Conservation (phyloP, 1,140 invertebrate genomes). For the Argopecten irradians region DNA sequence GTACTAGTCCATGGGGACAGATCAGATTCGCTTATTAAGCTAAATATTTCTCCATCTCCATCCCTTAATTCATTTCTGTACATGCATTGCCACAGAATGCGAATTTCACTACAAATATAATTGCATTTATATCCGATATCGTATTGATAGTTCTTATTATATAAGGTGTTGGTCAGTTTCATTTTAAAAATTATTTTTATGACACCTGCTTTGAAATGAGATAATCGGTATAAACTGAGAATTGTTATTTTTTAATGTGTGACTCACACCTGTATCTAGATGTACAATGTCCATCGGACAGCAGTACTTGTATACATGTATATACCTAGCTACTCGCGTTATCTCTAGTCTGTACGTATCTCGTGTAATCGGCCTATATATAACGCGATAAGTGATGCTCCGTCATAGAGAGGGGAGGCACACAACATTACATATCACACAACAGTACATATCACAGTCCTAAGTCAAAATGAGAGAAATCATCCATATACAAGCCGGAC, state of each 20-base stretch:
- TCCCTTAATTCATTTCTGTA: too few species aligned
- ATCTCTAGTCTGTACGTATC: background rate
- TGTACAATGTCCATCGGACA: background rate
- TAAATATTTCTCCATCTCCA: too few species aligned
- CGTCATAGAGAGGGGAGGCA: background rate
- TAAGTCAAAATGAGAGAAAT: conserved; percentile 40
- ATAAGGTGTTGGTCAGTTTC: too few species aligned
- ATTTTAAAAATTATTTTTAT: too few species aligned
- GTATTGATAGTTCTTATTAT: too few species aligned
- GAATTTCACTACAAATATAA: too few species aligned
- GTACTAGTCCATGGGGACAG: too few species aligned
- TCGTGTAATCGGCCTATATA: background rate
- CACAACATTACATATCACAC: background rate
- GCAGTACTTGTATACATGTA: background rate
- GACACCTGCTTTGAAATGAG: background rate
- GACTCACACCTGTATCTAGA: background rate
- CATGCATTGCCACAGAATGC: too few species aligned
- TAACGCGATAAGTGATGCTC: background rate
- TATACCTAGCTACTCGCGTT: too few species aligned
- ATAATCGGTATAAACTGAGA: background rate
- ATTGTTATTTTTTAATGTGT: background rate
- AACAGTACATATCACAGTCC: background rate
- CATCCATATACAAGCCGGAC: conserved; percentile 43
- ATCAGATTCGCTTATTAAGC: too few species aligned
- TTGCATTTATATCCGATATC: too few species aligned